Base-by-base conservation (phyloP, 1,140 invertebrate species). In the Brachionus manjavacas region DNA sequence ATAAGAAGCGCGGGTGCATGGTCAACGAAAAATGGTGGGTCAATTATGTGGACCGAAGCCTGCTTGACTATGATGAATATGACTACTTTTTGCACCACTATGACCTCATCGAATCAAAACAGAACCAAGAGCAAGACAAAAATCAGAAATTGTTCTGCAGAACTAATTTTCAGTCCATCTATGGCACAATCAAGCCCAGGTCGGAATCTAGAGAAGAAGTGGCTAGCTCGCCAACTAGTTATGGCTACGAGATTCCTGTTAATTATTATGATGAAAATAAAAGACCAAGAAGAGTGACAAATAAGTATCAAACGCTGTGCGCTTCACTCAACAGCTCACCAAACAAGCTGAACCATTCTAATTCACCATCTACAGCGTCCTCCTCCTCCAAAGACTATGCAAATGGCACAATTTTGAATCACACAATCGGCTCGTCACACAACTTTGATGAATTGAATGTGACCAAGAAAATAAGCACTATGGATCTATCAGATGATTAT, bases 261-360 rank as follows among this genome's bases (percentile, higher is more conserved):
- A 81, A 81, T 14, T 28, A 68, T 39, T 81, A 81, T 46, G 79
- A 81, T 14, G 79, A 81, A 28, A 28, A 2, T 4, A 81, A 81
- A 23, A n/a, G 41, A 46, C 79, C 79, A 3, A 68, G 35, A 20
- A 60, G 79, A 46, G 11, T 81, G 39, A 14, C 41, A 12, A 43
- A 28, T 2, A 81, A 81, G 39, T 35, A 60, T 2, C 20, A 64
- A 14, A 8, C 11, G 3, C 31, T 46, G 3, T 46, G 49, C 14
- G 11, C 41, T 39, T 46, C 74, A 28, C 11, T 55, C 7, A 80
- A 55, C 43, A 31, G 28, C 8, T 72, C 68, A 3, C 68, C 68
- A 6, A 72, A 16, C 39, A 72, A 72, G 20, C 35, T 39, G 0
- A 72, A 39, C 31, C 14, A 80, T 80, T 80, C 76, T 6, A 80